These are phyloP conservation scores for Sthenelais limicola DNA, from an alignment of 2,888 invertebrate genomes.

Conservation along the genomic window DNA sequence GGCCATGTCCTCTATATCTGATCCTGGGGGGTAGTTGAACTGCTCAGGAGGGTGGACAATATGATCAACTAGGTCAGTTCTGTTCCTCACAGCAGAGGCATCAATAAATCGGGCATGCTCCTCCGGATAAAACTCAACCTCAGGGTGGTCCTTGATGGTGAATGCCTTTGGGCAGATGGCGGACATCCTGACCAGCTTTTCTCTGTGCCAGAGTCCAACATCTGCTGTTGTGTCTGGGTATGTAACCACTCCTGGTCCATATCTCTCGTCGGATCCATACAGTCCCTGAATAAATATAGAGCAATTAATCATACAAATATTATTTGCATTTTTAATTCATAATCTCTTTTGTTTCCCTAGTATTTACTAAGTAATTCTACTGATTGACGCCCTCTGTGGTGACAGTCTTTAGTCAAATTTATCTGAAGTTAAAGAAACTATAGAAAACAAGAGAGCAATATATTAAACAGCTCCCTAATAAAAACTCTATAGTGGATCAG, in stretches of 20 bases:
- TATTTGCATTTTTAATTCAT: background rate
- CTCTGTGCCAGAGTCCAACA: conserved; percentile 70
- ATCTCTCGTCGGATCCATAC: conserved; percentile 68
- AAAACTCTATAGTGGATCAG: too few species aligned
- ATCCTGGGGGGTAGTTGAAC: conserved; percentile 41
- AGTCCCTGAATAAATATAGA: conserved; percentile 68
- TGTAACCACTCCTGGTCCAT: conserved; percentile 69
- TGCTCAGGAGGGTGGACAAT: conserved; percentile 53
- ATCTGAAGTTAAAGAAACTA: too few species aligned
- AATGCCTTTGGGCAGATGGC: conserved; percentile 60
- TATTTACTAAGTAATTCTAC: background rate
- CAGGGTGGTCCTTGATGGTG: conserved; percentile 62
- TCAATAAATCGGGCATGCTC: conserved; percentile 58
- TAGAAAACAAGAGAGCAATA: too few species aligned
- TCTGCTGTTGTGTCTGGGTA: conserved; percentile 68
- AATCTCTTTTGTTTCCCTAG: background rate
- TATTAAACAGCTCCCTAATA: too few species aligned
- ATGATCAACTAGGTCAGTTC: conserved; percentile 41
- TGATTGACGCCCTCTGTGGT: background rate
- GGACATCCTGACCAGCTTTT: conserved; percentile 66
- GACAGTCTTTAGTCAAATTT: too few species aligned
- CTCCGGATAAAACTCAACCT: conserved; percentile 63
- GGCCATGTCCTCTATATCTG: conserved; percentile 43
- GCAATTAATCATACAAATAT: too few species aligned
- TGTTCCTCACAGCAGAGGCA: conserved; percentile 44